Evolutionary conservation across 2,113 vertebrate genomes (phyloP).

Genomic region (Parotia lawesii): DNA sequence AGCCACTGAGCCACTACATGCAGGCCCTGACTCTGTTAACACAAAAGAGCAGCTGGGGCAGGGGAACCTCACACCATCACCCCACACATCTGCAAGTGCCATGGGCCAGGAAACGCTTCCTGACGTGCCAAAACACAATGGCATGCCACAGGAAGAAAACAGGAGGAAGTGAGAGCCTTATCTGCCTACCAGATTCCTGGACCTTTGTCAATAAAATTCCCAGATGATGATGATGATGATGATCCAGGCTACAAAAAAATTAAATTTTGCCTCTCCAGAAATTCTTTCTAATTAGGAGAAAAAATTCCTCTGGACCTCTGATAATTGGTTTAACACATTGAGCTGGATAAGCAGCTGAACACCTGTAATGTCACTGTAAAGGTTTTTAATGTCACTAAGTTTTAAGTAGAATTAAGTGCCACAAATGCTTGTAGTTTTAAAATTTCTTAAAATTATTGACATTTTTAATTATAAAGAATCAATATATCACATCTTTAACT

Average conservation of each 20-base stretch:
- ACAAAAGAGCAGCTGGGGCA: not conserved
- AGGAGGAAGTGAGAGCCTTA: not conserved
- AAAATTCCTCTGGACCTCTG: not conserved
- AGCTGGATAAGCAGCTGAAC: not conserved
- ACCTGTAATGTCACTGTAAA: not conserved
- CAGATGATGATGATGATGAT: not conserved
- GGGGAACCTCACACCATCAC: not conserved
- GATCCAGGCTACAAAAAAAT: not conserved
- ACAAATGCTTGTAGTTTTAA: not conserved
- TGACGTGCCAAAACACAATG: not conserved
- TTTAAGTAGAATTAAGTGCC: not conserved
- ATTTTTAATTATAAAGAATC: not conserved
- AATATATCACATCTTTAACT: not conserved
- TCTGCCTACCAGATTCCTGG: not conserved
- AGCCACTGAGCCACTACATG: not conserved
- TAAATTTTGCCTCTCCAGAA: not conserved
- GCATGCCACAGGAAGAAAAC: not conserved
- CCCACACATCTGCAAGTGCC: fast-evolving
- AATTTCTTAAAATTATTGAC: not conserved
- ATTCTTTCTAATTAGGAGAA: not conserved
- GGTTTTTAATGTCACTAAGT: not conserved
- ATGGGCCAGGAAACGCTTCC: not conserved
- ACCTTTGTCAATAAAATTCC: not conserved
- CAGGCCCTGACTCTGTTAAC: not conserved
- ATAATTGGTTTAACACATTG: not conserved